Conservation (phyloP, 1,140 invertebrate species). For the Druon quercuslanigerum region DNA sequence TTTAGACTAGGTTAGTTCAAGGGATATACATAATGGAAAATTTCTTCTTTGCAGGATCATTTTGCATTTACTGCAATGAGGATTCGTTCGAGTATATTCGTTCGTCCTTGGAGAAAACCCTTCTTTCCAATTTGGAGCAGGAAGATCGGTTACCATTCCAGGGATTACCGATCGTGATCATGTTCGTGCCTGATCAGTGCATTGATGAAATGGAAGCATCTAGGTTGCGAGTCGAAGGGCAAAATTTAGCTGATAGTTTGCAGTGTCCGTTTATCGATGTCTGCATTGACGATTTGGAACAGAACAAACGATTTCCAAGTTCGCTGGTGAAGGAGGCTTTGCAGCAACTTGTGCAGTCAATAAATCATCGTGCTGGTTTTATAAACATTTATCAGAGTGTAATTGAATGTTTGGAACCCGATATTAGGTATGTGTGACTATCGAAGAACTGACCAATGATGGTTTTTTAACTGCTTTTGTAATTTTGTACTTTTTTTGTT, state of each 20-base stretch:
- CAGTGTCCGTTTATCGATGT: conserved; percentile 93
- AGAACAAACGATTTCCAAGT: conserved; percentile 77
- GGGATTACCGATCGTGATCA: conserved; percentile 91
- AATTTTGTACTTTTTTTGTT: conserved; percentile 59
- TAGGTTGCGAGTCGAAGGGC: conserved; percentile 90
- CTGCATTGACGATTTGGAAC: conserved; percentile 81
- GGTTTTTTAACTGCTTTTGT: conserved; percentile 28
- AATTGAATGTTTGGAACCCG: conserved; percentile 88
- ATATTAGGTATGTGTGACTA: conserved; percentile 82
- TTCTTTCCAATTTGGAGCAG: conserved; percentile 92
- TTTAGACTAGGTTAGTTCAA: not conserved
- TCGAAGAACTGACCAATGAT: conserved; percentile 28
- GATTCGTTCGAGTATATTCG: conserved; percentile 94
- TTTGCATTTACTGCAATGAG: conserved; percentile 93
- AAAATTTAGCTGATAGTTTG: conserved; percentile 90
- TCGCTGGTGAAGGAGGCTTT: conserved; percentile 84
- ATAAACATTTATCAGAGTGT: conserved; percentile 84
- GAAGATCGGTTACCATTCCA: conserved; percentile 91
- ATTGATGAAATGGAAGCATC: conserved; percentile 89
- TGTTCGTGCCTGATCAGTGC: conserved; percentile 90
- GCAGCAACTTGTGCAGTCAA: conserved; percentile 84
- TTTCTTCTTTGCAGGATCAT: conserved; percentile 79
- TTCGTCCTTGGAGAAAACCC: conserved; percentile 92
- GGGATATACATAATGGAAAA: conserved; percentile 25
- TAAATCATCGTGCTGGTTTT: conserved; percentile 83